A percentile compares a stretch with the other conserved stretches of the same genome.
phyloP scores from a whole-genome alignment of 2,888 invertebrate genomes.

The Creontiades dilutus region DNA sequence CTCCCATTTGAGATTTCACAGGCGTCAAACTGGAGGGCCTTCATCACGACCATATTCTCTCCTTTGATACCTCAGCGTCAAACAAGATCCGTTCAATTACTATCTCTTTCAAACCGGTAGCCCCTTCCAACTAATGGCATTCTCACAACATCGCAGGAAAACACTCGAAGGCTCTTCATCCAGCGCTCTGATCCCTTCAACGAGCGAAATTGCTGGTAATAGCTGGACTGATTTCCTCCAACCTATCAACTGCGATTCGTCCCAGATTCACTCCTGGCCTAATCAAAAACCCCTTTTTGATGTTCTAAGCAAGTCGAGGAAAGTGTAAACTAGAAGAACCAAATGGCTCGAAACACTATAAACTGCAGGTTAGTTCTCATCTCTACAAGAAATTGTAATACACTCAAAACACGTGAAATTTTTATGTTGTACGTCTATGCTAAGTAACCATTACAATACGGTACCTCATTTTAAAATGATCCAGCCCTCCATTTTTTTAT shows the following conservation, averaged over 20 bases:
- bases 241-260: slow-evolving; percentile 36
- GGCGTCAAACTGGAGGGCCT: slow-evolving; percentile 28
- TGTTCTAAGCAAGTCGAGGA: neutral
- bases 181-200: slow-evolving; percentile 36
- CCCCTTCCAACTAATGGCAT: slow-evolving; percentile 29
- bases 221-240: slow-evolving; percentile 46
- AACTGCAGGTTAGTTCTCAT: neutral
- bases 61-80: slow-evolving; percentile 34
- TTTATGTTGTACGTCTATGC: no score
- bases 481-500: no score
- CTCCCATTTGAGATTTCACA: neutral
- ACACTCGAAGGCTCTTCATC: slow-evolving; percentile 45
- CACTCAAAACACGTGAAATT: no score
- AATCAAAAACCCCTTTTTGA: slow-evolving; percentile 7
- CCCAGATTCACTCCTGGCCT: neutral
- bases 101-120: slow-evolving; percentile 28
- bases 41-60: slow-evolving; percentile 41
- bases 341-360: neutral
- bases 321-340: neutral
- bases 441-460: no score
- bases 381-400: no score
- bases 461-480: no score
- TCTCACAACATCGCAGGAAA: slow-evolving; percentile 45
- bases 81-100: slow-evolving; percentile 56
- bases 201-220: slow-evolving; percentile 54